A percentile compares a stretch with the other conserved stretches of the same genome.
phyloP scores from a whole-genome alignment of 2,113 vertebrate species.

The Platanista minor region DNA sequence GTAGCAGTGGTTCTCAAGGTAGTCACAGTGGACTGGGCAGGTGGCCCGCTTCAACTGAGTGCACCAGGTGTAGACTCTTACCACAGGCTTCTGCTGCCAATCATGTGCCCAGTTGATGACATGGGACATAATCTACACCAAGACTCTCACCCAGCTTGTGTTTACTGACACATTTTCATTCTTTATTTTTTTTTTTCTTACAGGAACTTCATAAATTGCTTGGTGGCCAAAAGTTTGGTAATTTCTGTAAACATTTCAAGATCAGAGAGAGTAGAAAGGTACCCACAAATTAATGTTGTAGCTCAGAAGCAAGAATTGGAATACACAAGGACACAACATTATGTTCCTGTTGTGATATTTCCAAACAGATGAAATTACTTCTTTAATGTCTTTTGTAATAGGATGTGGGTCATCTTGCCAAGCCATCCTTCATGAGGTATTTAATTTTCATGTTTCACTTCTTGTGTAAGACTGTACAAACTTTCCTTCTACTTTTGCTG shows the following conservation, averaged over 20 bases:
- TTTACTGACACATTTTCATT: background rate
- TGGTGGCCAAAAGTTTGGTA: background rate
- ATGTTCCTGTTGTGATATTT: background rate
- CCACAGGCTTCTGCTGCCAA: background rate
- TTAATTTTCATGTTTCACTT: background rate
- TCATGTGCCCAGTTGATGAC: background rate
- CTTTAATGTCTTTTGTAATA: background rate
- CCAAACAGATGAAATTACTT: background rate
- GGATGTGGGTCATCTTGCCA: background rate
- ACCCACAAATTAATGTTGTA: background rate
- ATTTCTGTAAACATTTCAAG: constrained; percentile 39
- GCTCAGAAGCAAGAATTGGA: background rate
- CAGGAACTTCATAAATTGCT: background rate
- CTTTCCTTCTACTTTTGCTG: background rate
- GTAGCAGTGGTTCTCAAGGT: background rate
- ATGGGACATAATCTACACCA: background rate
- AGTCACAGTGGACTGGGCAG: background rate
- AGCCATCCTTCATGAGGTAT: background rate
- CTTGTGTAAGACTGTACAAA: background rate
- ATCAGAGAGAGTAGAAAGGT: background rate
- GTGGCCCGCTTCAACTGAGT: background rate
- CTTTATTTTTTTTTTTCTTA: background rate
- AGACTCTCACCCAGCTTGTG: background rate
- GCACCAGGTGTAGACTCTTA: background rate
- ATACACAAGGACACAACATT: background rate